Evolutionary conservation across 2,888 invertebrate genomes (phyloP), one percentile per base, ranked within the genome.

Genomic region (Synanthedon andrenaeformis): DNA sequence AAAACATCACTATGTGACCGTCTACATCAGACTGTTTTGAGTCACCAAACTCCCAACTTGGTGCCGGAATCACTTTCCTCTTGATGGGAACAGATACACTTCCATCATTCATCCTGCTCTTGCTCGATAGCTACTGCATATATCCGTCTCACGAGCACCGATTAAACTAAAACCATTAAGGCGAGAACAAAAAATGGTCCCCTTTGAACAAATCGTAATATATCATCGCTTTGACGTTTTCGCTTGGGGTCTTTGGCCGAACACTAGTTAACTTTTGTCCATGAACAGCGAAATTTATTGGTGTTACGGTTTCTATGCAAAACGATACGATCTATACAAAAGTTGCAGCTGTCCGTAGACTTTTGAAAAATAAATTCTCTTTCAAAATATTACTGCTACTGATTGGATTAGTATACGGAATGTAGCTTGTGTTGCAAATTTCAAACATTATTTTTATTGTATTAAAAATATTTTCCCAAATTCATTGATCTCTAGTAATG

Each of bases 161-260:
- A 86, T 86, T 84, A 82, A 81, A 81, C 74, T 80, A 76, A 80
- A 82, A 80, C 86, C 85, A 87, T 87, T 87, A 86, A 80, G 69
- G 61, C 61, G 79, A 83, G 86, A 86, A 87, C 87, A 87, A 87
- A 87, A 86, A 87, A 87, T 74, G 85, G 86, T 82, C 84, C 87
- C 87, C 87, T 85, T 82, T 82, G 79, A 83, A 72, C 76, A 84
- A 86, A 85, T 84, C 66, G 86, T 82, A 82, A 87, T 87, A 82
- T 84, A 87, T 87, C 87, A 87, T 87, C 83, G 78, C 68, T 72
- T 75, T 87, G 86, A 86, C 87, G 76, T 82, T 74, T 74, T 72
- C 19, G 14, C 13, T 17, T 49, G 74, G 86, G 87, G 84, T 78
- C 78, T 73, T 70, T 65, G 71, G 62, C 61, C 66, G 63, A 35